These are phyloP conservation scores for Martes martes DNA, from an alignment of 2,113 vertebrate species.

Conservation along the genomic window DNA sequence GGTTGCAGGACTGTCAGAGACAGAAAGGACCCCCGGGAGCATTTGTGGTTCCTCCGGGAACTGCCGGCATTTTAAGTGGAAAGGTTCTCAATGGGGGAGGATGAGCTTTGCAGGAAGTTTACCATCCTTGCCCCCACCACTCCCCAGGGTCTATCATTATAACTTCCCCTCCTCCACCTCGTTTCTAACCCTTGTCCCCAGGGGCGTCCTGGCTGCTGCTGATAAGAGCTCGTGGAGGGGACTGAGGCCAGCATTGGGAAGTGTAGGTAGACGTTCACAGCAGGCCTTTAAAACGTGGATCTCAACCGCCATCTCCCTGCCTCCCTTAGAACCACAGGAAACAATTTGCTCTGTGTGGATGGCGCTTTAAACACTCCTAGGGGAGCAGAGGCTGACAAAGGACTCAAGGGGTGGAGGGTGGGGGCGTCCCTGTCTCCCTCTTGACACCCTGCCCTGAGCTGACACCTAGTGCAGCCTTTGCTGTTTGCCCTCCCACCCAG, in stretches of 20 bases:
- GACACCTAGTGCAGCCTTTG: background rate
- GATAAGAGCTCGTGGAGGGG: background rate
- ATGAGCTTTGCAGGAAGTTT: background rate
- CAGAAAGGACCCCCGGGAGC: background rate
- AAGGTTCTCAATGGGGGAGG: background rate
- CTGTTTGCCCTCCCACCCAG: slow-evolving; percentile 23
- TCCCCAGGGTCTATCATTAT: background rate
- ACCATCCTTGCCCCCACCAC: background rate
- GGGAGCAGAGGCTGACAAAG: background rate
- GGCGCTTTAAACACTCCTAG: background rate
- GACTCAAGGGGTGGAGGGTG: background rate
- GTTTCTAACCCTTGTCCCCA: background rate
- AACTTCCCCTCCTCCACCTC: background rate
- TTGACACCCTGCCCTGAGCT: background rate
- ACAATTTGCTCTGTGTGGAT: background rate
- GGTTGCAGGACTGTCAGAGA: background rate
- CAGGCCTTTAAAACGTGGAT: background rate
- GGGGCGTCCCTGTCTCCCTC: background rate
- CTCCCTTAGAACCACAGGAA: background rate
- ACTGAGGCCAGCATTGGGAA: background rate
- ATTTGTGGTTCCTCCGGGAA: fast-evolving
- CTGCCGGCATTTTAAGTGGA: background rate
- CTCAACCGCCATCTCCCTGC: background rate
- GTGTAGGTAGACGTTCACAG: background rate
- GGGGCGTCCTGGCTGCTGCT: background rate